phyloP scores from a whole-genome alignment of 2,113 vertebrate species.

The Tachuris rubrigastra region DNA sequence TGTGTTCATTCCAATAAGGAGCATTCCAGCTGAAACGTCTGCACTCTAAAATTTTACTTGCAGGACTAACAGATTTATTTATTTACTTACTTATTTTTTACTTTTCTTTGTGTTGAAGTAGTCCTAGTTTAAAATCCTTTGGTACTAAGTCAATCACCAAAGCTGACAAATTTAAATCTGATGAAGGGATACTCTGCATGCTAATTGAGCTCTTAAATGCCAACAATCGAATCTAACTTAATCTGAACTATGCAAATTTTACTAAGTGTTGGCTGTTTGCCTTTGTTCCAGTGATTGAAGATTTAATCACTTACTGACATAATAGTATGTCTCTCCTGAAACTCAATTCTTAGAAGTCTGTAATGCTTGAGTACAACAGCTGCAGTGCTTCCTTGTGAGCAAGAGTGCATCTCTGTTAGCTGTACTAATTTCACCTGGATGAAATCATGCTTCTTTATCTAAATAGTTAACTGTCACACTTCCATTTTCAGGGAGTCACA shows the following conservation, averaged over 20 bases:
- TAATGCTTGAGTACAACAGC: neutral
- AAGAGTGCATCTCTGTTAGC: neutral
- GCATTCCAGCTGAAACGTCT: neutral
- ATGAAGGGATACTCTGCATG: neutral
- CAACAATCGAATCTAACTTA: neutral
- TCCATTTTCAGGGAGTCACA: neutral
- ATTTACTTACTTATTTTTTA: neutral
- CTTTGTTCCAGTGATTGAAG: constrained; percentile 2
- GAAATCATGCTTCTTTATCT: neutral
- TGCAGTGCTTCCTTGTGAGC: neutral
- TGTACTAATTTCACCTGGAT: neutral
- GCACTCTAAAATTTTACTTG: neutral
- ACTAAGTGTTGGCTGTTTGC: neutral
- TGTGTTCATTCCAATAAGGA: neutral
- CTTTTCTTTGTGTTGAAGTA: neutral
- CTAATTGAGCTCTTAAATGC: neutral
- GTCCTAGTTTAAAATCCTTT: neutral
- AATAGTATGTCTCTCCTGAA: neutral
- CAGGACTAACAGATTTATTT: neutral
- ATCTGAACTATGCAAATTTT: neutral
- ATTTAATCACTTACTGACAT: constrained; percentile 17
- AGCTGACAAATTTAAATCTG: neutral
- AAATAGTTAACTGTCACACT: neutral
- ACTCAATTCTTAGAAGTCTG: neutral
- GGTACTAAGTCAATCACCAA: neutral